phyloP scores from a whole-genome alignment of 2,113 vertebrate species.

The Burhinus bistriatus region DNA sequence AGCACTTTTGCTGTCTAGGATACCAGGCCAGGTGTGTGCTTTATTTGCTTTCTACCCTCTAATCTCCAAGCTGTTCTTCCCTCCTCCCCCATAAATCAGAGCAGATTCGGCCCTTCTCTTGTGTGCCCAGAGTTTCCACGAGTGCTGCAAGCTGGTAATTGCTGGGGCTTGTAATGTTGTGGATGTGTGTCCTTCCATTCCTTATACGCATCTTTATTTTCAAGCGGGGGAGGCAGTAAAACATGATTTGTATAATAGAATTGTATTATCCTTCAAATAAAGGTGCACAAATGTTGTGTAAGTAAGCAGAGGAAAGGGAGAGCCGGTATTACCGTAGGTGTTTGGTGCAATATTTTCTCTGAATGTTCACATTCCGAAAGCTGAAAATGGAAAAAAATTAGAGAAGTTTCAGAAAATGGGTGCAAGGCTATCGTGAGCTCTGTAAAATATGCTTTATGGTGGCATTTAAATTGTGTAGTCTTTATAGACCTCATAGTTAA shows the following conservation, averaged over 20 bases:
- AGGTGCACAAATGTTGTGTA: background rate
- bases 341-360: background rate
- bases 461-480: background rate
- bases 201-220: background rate
- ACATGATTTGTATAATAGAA: background rate
- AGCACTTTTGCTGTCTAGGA: background rate
- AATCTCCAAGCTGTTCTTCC: background rate
- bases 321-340: fast-evolving
- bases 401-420: background rate
- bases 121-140: background rate
- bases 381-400: background rate
- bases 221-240: background rate
- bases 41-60: background rate
- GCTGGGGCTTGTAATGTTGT: background rate
- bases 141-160: background rate
- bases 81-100: background rate
- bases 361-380: background rate
- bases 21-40: background rate
- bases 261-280: background rate
- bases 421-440: background rate
- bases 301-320: background rate
- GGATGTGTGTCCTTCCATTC: background rate
- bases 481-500: background rate
- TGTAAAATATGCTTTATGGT: background rate
- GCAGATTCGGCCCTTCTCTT: background rate